phyloP scores from a whole-genome alignment of 2,113 vertebrate genomes.

The Dromiciops gliroides region DNA sequence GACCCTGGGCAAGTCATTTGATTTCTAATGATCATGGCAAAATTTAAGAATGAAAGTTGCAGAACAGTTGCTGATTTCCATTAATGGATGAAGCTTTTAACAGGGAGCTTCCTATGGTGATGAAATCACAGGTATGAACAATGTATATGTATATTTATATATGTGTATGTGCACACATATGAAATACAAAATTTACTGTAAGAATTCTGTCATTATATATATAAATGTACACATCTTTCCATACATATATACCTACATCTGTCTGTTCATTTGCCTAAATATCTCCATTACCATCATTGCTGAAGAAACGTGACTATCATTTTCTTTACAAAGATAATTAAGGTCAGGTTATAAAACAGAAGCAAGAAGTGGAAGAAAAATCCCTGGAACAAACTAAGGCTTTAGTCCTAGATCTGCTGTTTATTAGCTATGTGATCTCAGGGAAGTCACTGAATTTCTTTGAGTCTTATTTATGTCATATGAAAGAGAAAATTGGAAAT shows the following conservation, averaged over 20 bases:
- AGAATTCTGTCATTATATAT: not conserved
- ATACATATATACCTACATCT: not conserved
- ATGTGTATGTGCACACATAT: not conserved
- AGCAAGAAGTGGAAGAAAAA: not conserved
- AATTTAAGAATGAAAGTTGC: not conserved
- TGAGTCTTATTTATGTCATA: not conserved
- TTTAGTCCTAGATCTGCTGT: constrained; percentile 18
- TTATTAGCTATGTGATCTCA: not conserved
- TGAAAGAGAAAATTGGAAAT: not conserved
- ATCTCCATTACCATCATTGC: not conserved
- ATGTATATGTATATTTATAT: not conserved
- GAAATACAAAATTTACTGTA: not conserved
- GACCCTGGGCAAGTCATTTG: not conserved
- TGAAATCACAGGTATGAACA: not conserved
- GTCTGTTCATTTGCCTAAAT: not conserved
- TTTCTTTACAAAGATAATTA: constrained; percentile 47
- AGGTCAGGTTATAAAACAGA: not conserved
- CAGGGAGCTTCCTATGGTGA: not conserved
- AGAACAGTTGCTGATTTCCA: not conserved
- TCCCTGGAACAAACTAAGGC: not conserved
- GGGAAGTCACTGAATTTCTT: not conserved
- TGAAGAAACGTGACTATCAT: not conserved
- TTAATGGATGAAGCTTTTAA: not conserved
- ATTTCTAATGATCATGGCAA: not conserved
- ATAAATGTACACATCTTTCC: not conserved